A percentile compares a stretch with the other conserved stretches of the same genome.
phyloP scores from a whole-genome alignment of 35 echinoderm and acorn worm species.

The Stichopus chloronotus region DNA sequence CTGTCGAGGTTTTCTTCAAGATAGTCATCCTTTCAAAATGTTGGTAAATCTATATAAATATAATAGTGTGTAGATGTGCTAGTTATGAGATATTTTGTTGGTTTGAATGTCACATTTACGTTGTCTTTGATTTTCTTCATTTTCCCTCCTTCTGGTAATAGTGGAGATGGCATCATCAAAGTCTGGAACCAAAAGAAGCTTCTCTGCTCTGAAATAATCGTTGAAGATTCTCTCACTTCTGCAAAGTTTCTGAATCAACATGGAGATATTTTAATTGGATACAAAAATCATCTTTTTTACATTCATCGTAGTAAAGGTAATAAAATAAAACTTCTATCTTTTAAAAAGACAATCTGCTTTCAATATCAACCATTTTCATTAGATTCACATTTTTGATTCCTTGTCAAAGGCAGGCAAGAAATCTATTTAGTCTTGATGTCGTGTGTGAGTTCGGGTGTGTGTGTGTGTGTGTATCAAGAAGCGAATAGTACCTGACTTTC shows the following conservation, averaged over 20 bases:
- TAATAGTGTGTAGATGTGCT: too few relatives aligned
- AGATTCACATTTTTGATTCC: neutral
- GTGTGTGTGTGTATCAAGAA: too few relatives aligned
- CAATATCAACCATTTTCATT: neutral
- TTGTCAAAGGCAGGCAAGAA: too few relatives aligned
- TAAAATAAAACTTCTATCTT: neutral
- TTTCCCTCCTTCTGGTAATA: slow-evolving; percentile 27
- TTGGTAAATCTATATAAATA: too few relatives aligned
- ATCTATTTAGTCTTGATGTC: too few relatives aligned
- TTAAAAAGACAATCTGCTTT: neutral
- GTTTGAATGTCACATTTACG: too few relatives aligned
- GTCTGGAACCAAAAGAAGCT: slow-evolving; percentile 80
- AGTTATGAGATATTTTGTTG: too few relatives aligned
- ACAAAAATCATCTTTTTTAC: slow-evolving; percentile 89
- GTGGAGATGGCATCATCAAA: slow-evolving; percentile 86
- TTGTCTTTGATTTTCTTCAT: neutral
- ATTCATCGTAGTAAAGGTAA: slow-evolving; percentile 91
- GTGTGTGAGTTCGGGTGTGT: too few relatives aligned
- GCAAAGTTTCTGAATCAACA: slow-evolving; percentile 76
- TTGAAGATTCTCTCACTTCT: slow-evolving; percentile 69
- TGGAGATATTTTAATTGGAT: slow-evolving; percentile 92
- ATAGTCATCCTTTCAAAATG: too few relatives aligned
- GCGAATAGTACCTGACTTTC: too few relatives aligned
- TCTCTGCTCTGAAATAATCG: slow-evolving; percentile 78
- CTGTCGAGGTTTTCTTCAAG: too few relatives aligned